phyloP scores from a whole-genome alignment of 2,113 vertebrate species.

The Otus sunia region DNA sequence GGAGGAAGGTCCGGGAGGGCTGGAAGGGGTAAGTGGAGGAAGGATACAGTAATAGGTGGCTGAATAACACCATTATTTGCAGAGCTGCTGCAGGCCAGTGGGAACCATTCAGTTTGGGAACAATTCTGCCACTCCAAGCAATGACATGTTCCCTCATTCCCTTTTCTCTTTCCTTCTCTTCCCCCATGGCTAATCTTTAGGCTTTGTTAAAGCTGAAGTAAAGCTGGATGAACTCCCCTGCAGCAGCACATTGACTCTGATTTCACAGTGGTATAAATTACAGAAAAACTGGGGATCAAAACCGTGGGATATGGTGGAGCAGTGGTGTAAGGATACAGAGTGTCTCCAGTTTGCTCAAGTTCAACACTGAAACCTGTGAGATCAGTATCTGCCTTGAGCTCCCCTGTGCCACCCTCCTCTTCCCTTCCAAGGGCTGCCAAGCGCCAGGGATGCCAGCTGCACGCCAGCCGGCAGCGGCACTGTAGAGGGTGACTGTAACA shows the following conservation, averaged over 20 bases:
- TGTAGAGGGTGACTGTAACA: neutral
- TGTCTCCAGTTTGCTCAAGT: neutral
- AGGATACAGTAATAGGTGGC: neutral
- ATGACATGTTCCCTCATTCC: neutral
- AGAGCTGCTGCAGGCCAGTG: neutral
- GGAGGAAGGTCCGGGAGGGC: neutral
- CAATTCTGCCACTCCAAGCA: neutral
- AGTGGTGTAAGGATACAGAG: neutral
- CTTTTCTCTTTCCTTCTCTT: neutral
- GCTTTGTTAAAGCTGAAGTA: neutral
- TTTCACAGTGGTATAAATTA: neutral
- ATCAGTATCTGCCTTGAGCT: neutral
- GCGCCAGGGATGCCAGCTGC: neutral
- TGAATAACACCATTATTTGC: neutral
- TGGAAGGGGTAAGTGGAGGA: neutral
- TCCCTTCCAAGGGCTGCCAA: neutral
- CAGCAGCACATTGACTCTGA: neutral
- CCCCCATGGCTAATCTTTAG: neutral
- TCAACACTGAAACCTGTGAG: neutral
- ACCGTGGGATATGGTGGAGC: neutral
- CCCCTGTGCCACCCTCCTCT: neutral
- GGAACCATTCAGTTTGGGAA: neutral
- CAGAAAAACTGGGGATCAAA: neutral
- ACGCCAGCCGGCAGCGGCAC: rapidly evolving
- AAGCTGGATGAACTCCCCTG: neutral